These are phyloP conservation scores for Timema cristinae DNA, from an alignment of 2,888 invertebrate genomes.

Conservation along the genomic window DNA sequence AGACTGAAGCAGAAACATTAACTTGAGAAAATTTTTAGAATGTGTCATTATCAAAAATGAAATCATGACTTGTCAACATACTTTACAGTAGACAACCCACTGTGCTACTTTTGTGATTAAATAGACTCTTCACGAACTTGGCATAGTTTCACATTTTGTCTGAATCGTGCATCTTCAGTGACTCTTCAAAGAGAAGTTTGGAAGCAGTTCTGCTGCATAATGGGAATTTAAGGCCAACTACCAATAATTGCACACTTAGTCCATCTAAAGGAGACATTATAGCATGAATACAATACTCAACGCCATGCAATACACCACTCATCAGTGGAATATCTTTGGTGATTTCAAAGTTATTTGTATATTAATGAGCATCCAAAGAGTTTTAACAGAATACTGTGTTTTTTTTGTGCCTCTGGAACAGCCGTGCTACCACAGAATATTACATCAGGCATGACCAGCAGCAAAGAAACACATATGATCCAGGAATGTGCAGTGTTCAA, in stretches of 20 bases:
- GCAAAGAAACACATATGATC: too few relatives aligned
- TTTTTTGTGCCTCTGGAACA: conserved; percentile 1
- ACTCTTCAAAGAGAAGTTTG: neutral
- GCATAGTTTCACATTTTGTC: too few relatives aligned
- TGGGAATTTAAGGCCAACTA: neutral
- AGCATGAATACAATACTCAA: neutral
- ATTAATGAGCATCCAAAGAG: neutral
- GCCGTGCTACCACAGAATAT: neutral
- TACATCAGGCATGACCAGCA: too few relatives aligned
- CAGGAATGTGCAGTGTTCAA: too few relatives aligned
- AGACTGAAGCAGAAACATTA: too few relatives aligned
- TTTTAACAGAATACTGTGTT: neutral
- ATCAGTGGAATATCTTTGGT: neutral
- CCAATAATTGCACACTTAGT: conserved; percentile 12
- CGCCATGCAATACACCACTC: neutral
- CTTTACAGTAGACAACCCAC: too few relatives aligned
- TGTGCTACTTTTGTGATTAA: too few relatives aligned
- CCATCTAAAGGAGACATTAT: conserved; percentile 7
- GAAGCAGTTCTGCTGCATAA: conserved; percentile 5
- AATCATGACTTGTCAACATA: too few relatives aligned
- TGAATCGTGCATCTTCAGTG: neutral
- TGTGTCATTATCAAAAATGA: too few relatives aligned
- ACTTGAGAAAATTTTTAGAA: too few relatives aligned
- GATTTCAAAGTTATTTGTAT: neutral
- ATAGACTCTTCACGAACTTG: too few relatives aligned